Conservation (phyloP, 1,140 invertebrate species). For the Aricia agestis region DNA sequence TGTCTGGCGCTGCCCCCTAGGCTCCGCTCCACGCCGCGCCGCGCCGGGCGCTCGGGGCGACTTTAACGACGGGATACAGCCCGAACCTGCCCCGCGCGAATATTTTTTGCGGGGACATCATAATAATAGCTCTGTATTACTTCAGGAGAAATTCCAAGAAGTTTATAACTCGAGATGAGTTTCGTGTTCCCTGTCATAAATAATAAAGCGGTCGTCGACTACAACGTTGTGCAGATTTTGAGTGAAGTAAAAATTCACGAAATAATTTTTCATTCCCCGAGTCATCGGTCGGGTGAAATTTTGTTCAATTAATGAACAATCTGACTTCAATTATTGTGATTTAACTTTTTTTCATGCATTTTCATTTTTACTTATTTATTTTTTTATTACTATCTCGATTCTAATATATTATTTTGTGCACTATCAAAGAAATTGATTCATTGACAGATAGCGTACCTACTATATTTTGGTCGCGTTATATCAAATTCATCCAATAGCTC, state of each 20-base stretch:
- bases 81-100: constrained; percentile 56
- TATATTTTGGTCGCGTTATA: no score
- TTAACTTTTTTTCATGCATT: constrained; percentile 42
- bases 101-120: constrained; percentile 75
- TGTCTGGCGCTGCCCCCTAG: constrained; percentile 6
- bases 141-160: constrained; percentile 76
- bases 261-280: constrained; percentile 67
- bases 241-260: constrained; percentile 72
- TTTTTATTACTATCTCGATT: not conserved
- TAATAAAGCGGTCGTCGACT: constrained; percentile 75
- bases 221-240: constrained; percentile 74
- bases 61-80: constrained; percentile 35
- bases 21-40: constrained; percentile 25
- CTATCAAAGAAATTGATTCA: no score
- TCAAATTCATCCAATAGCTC: no score
- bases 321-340: not conserved
- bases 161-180: constrained; percentile 76
- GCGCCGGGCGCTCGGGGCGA: constrained; percentile 26
- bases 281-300: constrained; percentile 49
- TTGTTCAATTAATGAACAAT: constrained; percentile 37
- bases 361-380: not conserved
- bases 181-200: constrained; percentile 76
- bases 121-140: constrained; percentile 76
- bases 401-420: no score
- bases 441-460: no score